Conservation (phyloP, 2,888 invertebrate species). For the Gasteruption jaculator region DNA sequence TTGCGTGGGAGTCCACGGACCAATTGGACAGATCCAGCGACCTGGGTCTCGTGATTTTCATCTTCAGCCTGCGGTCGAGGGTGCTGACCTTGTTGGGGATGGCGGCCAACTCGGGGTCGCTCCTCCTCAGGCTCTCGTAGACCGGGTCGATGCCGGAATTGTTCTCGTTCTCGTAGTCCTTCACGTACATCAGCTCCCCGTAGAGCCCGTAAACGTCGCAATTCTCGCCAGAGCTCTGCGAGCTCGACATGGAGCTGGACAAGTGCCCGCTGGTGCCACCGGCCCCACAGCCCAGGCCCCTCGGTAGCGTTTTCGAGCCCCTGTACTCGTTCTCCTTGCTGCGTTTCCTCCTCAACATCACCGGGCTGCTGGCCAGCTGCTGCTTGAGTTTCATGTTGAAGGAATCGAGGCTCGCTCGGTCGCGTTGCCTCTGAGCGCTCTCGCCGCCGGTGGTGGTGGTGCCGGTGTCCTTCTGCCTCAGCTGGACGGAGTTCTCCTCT, state of each 20-base stretch:
- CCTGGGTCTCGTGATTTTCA: conserved; percentile 78
- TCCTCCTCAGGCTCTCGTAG: conserved; percentile 72
- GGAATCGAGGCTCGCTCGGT: conserved; percentile 58
- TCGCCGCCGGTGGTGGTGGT: conserved; percentile 27
- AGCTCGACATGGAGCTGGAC: conserved; percentile 57
- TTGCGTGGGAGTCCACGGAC: conserved; percentile 82
- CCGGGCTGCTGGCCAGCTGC: conserved; percentile 62
- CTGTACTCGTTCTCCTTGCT: conserved; percentile 61
- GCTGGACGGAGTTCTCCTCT: conserved; percentile 42
- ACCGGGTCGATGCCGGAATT: conserved; percentile 68
- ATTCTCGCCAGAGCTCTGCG: conserved; percentile 60
- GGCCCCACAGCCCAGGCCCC: conserved; percentile 66
- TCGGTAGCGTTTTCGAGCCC: conserved; percentile 74
- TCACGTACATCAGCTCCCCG: conserved; percentile 84
- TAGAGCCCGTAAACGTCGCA: conserved; percentile 89
- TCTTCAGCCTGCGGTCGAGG: conserved; percentile 71
- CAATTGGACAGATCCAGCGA: conserved; percentile 82
- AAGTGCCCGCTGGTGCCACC: conserved; percentile 55
- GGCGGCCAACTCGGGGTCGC: conserved; percentile 80
- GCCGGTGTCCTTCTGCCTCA: conserved; percentile 33
- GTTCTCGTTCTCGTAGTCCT: conserved; percentile 78
- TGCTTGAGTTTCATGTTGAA: conserved; percentile 59
- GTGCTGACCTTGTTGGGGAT: conserved; percentile 81
- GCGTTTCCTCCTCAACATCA: conserved; percentile 58
- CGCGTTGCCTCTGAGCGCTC: conserved; percentile 32